Evolutionary conservation across 2,113 vertebrate genomes (phyloP).

Genomic region (Myocastor coypus): DNA sequence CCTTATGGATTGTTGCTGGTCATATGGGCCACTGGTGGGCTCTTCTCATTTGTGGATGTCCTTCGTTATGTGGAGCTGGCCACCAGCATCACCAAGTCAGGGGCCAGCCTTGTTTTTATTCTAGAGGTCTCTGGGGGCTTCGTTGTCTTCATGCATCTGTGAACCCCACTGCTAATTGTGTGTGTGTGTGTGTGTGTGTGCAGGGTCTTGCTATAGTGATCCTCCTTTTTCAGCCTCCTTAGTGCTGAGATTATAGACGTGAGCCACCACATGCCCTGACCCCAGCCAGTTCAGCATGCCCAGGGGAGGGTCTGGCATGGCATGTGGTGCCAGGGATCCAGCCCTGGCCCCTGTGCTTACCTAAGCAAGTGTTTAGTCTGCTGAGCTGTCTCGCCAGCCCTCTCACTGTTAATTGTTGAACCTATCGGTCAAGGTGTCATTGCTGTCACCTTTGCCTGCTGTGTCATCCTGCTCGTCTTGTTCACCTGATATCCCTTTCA

Average conservation of each 20-base stretch:
- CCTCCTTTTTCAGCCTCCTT: no score
- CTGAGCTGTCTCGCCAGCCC: no score
- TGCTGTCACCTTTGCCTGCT: conserved; percentile 97
- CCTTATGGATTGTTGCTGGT: conserved; percentile 95
- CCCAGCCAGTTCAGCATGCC: no score
- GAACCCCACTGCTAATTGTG: conserved; percentile 93
- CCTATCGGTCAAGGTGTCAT: conserved; percentile 96
- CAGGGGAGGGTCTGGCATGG: no score
- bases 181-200: no score
- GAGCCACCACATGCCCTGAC: no score
- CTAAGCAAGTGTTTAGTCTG: no score
- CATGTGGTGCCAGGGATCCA: no score
- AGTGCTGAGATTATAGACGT: no score
- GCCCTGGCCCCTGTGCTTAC: no score
- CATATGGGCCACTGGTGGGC: conserved; percentile 93
- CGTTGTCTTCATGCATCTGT: conserved; percentile 96
- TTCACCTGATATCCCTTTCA: conserved; percentile 95
- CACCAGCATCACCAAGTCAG: conserved; percentile 96
- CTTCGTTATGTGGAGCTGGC: conserved; percentile 97
- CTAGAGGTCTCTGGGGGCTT: conserved; percentile 96
- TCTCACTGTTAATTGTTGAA: conserved; percentile 94
- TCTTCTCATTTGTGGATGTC: conserved; percentile 95
- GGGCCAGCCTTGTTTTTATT: conserved; percentile 96
- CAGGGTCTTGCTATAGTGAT: no score
- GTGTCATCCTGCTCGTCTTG: conserved; percentile 96